Evolutionary conservation across 2,113 vertebrate genomes (phyloP).

Genomic region (Tretioscincus oriximinensis): DNA sequence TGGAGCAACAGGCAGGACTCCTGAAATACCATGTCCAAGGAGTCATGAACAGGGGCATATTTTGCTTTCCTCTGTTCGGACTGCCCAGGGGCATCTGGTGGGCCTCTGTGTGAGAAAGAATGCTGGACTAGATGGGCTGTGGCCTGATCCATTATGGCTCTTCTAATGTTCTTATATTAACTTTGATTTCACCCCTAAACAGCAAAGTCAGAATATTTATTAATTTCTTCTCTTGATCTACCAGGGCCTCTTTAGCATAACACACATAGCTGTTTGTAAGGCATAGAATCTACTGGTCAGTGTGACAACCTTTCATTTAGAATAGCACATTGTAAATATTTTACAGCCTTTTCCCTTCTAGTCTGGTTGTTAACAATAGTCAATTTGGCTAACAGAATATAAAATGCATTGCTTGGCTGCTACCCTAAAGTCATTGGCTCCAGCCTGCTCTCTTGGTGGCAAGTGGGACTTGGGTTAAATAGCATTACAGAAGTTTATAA

Average conservation of each 20-base stretch:
- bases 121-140: too few species aligned
- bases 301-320: conserved; percentile 18
- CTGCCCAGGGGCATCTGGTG: too few species aligned
- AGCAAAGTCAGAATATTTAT: too few species aligned
- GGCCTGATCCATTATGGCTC: too few species aligned
- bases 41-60: too few species aligned
- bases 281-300: not conserved
- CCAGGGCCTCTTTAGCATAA: not conserved
- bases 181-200: not conserved
- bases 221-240: not conserved
- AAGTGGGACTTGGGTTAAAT: not conserved
- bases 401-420: conserved; percentile 22
- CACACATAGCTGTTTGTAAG: not conserved
- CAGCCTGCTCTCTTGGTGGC: not conserved
- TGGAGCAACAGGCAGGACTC: too few species aligned
- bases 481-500: not conserved
- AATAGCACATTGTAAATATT: not conserved
- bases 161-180: too few species aligned
- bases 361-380: conserved; percentile 21
- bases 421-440: not conserved
- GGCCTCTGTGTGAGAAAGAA: too few species aligned
- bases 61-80: too few species aligned
- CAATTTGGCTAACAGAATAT: conserved; percentile 38
- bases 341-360: conserved; percentile 10
- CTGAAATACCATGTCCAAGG: too few species aligned